Evolutionary conservation across 2,113 vertebrate genomes (phyloP).

Genomic region (Uropsilus gracilis): DNA sequence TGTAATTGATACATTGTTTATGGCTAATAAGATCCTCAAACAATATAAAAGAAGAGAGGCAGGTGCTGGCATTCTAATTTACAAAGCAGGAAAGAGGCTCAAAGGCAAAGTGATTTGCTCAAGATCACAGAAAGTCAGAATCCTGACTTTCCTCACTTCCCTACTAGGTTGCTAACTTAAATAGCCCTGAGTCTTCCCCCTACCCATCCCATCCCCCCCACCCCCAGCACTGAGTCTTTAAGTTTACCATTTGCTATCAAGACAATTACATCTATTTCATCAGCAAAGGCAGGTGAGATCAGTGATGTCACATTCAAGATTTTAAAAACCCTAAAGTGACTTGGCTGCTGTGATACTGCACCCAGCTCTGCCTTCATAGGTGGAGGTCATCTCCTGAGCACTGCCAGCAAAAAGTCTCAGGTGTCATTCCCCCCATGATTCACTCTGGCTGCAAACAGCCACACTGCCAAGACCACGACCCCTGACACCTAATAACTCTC

Average conservation of each 20-base stretch:
- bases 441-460: background rate
- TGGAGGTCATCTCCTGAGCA: background rate
- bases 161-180: background rate
- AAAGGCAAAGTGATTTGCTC: background rate
- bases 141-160: background rate
- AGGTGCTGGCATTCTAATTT: background rate
- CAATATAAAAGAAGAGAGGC: background rate
- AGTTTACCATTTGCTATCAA: background rate
- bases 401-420: background rate
- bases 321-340: background rate
- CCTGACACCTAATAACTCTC: background rate
- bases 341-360: background rate
- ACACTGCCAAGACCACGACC: background rate
- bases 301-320: background rate
- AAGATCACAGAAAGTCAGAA: background rate
- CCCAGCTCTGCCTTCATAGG: background rate
- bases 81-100: background rate
- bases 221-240: background rate
- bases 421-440: background rate
- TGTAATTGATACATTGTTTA: background rate
- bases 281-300: background rate
- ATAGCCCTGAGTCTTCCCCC: background rate
- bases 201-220: too few relatives aligned
- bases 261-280: background rate
- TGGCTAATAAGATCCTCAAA: background rate